Conservation (phyloP, 2,888 invertebrate genomes). For the Embidobia sp. region DNA sequence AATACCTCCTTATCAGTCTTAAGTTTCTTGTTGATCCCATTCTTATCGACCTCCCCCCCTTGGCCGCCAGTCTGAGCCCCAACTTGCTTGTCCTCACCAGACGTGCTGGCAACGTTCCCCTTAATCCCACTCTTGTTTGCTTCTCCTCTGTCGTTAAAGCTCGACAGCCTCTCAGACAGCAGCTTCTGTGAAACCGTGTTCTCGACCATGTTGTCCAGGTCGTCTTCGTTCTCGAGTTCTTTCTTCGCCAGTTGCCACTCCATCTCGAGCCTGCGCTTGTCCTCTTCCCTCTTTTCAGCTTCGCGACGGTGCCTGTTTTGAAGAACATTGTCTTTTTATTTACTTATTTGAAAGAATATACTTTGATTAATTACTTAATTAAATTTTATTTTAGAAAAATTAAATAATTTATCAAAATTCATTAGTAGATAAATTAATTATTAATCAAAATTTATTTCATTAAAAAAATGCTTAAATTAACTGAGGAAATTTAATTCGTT, state of each 20-base stretch:
- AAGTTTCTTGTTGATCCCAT: conserved; percentile 80
- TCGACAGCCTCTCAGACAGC: conserved; percentile 70
- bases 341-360: too few species aligned
- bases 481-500: too few species aligned
- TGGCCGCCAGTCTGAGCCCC: conserved; percentile 67
- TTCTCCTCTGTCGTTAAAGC: conserved; percentile 68
- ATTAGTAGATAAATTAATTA: too few species aligned
- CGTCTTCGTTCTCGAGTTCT: conserved; percentile 83
- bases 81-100: background rate
- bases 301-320: conserved; percentile 75
- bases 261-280: conserved; percentile 82
- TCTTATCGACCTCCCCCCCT: conserved; percentile 72
- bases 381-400: too few species aligned
- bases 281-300: conserved; percentile 82
- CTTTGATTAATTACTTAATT: too few species aligned
- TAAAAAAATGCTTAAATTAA: too few species aligned
- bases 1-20: conserved; percentile 70
- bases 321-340: too few species aligned
- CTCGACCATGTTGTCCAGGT: conserved; percentile 82
- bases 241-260: conserved; percentile 83
- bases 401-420: too few species aligned
- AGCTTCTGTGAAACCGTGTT: conserved; percentile 73
- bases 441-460: too few species aligned
- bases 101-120: background rate
- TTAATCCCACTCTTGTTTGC: conserved; percentile 6